phyloP scores from a whole-genome alignment of 2,888 invertebrate species.

The Plusia festucae region DNA sequence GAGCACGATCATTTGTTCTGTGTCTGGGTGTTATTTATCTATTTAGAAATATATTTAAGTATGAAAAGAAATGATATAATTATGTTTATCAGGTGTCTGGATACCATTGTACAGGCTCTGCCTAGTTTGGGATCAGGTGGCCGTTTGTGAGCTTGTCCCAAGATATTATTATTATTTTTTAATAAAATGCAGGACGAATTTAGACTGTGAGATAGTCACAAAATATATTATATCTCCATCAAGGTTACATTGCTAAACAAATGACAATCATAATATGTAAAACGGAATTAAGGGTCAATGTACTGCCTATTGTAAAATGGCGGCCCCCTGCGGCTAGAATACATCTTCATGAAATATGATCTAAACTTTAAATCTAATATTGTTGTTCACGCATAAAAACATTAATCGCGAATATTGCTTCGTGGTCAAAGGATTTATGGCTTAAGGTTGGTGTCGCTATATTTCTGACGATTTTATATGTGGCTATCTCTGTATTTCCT shows the following conservation, averaged over 20 bases:
- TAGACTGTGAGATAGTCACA: neutral
- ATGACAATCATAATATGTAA: constrained; percentile 49
- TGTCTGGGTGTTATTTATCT: too few relatives aligned
- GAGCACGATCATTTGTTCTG: too few relatives aligned
- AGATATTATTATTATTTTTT: too few relatives aligned
- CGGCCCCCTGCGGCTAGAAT: constrained; percentile 45
- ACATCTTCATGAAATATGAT: constrained; percentile 36
- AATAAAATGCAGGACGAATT: too few relatives aligned
- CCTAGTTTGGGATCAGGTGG: too few relatives aligned
- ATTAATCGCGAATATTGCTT: constrained; percentile 29
- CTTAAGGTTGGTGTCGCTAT: constrained; percentile 16
- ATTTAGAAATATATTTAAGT: too few relatives aligned
- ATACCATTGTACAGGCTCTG: too few relatives aligned
- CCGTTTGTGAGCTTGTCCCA: too few relatives aligned
- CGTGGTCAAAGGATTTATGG: constrained; percentile 38
- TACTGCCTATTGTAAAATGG: constrained; percentile 42
- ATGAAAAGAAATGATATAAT: too few relatives aligned
- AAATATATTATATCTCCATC: neutral
- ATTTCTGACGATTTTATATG: neutral
- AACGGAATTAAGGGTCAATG: constrained; percentile 39
- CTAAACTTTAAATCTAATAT: constrained; percentile 29
- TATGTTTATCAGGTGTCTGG: too few relatives aligned
- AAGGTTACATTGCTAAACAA: constrained; percentile 27
- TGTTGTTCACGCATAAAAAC: constrained; percentile 42
- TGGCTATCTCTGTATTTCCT: neutral